Evolutionary conservation across 2,113 vertebrate species (phyloP), one percentile per base, ranked within the genome.

Genomic region (Hypanus sabinus): DNA sequence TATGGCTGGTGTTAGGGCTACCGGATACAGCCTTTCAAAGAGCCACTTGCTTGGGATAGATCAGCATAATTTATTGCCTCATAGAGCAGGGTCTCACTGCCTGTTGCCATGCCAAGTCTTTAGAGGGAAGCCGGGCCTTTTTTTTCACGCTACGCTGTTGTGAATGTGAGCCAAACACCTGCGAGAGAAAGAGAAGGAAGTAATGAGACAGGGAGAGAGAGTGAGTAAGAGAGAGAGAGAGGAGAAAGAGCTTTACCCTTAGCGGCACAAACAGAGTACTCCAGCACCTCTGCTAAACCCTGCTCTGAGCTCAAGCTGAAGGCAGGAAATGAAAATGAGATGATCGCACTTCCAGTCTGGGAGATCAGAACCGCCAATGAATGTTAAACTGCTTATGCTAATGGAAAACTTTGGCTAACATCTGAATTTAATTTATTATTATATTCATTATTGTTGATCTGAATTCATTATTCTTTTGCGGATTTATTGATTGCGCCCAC

Each of bases 11-110:
- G 94, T 94, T 95, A 94, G 95, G 80, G 94, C 76, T 94, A 95
- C 95, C 95, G 95, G 96, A 96, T 93, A 85, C 95, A 36, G 94
- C 94, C 95, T 96, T 96, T 95, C 94, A 95, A 94, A 94, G 94
- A 94, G 94, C 22, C 93, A 94, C 95, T 95, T 94, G 94, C 87
- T 83, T 33, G 75, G 94, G 94, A 94, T 94, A 95, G 68, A 93
- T 83, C 70, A 87, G 87, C 94, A 94, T 95, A 96, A 96, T 96
- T 95, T 96, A 95, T 96, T 94, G 94, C 95, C 94, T 95, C 95
- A 94, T 95, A 95, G 95, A 95, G 94, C 60, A 94, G 94, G 90
- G 94, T 60, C 85, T 90, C 60, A 18, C 85, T 83, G 76, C 38
- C 24, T 87, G 94, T 94, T 94, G 94, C 95, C 77, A 83, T 94